Evolutionary conservation across 1,140 invertebrate species (phyloP).

Genomic region (Archivesica marissinica): DNA sequence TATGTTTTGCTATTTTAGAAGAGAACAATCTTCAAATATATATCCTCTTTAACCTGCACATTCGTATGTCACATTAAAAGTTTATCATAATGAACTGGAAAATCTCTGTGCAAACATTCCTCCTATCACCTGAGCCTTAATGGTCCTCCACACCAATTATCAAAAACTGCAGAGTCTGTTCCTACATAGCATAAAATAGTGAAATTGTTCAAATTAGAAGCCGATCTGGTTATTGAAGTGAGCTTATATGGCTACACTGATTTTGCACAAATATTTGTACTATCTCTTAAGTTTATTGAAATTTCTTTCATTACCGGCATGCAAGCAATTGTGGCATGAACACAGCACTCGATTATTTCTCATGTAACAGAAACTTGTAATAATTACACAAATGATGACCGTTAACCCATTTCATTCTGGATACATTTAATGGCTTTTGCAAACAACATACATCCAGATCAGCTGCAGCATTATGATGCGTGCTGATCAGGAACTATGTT

Average conservation of each 20-base stretch:
- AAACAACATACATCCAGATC: no score
- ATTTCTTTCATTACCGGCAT: no score
- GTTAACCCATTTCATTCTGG: no score
- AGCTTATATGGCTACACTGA: neutral
- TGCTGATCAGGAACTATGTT: no score
- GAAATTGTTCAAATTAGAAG: neutral
- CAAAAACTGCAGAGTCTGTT: neutral
- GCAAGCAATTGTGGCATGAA: no score
- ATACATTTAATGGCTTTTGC: no score
- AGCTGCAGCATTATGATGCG: no score
- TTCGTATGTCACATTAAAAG: slow-evolving; percentile 1
- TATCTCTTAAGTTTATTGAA: slow-evolving; percentile 8
- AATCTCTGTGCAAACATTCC: neutral
- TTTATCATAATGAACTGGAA: neutral
- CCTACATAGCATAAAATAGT: neutral
- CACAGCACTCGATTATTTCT: no score
- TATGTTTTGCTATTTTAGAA: neutral
- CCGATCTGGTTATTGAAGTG: neutral
- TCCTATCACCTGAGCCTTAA: neutral
- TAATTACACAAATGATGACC: no score
- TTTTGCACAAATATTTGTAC: neutral
- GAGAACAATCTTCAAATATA: neutral
- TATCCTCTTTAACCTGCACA: neutral
- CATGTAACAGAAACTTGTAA: no score
- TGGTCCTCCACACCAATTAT: neutral